These are phyloP conservation scores for Drosophila kambysellisi DNA, from an alignment of 2,888 invertebrate genomes.

Conservation along the genomic window DNA sequence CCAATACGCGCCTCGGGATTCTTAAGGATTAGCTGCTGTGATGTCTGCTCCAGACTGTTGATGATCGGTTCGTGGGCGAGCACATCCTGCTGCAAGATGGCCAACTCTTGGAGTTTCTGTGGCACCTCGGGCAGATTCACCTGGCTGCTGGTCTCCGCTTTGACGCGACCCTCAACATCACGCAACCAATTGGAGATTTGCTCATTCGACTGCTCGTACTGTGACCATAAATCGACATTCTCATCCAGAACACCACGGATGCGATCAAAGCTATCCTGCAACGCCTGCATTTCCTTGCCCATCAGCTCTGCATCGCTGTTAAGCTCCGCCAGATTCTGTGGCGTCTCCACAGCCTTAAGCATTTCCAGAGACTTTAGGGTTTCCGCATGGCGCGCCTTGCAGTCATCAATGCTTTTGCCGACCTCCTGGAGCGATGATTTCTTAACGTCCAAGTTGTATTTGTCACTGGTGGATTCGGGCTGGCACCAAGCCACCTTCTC, in stretches of 20 bases:
- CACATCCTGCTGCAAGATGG: conserved; percentile 88
- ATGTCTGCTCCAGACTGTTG: conserved; percentile 88
- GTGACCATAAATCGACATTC: conserved; percentile 91
- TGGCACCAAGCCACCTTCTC: conserved; percentile 97
- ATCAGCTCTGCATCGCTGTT: conserved; percentile 89
- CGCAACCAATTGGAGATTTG: conserved; percentile 91
- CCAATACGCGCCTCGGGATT: conserved; percentile 93
- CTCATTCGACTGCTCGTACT: conserved; percentile 92
- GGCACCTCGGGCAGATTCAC: conserved; percentile 89
- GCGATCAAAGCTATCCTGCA: conserved; percentile 89
- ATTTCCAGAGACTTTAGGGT: conserved; percentile 90
- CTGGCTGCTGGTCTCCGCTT: conserved; percentile 90
- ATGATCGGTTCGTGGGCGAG: conserved; percentile 89
- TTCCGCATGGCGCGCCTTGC: conserved; percentile 88
- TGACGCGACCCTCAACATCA: conserved; percentile 91
- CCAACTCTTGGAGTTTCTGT: conserved; percentile 89
- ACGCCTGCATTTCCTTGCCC: conserved; percentile 89
- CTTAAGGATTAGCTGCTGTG: conserved; percentile 90
- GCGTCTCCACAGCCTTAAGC: conserved; percentile 90
- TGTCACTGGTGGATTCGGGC: conserved; percentile 94
- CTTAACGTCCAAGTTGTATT: conserved; percentile 96
- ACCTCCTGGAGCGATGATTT: conserved; percentile 92
- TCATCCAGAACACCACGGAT: conserved; percentile 89
- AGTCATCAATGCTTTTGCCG: conserved; percentile 90
- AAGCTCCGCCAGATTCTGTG: conserved; percentile 89